A percentile compares a stretch with the other conserved stretches of the same genome.
phyloP scores from a whole-genome alignment of 2,113 vertebrate genomes.

The Paramormyrops kingsleyae region DNA sequence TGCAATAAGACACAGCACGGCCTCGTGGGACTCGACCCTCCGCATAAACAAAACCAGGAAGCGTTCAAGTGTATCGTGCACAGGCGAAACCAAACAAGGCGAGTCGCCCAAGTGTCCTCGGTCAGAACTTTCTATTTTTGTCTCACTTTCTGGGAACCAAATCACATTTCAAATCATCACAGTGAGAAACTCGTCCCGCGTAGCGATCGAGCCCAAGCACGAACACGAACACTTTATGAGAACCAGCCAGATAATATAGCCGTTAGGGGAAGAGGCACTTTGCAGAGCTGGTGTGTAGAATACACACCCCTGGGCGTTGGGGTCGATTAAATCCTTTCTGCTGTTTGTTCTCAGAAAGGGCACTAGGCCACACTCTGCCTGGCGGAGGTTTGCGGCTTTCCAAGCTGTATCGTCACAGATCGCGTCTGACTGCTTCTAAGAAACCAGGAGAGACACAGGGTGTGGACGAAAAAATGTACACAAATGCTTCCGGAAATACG shows the following conservation, averaged over 20 bases:
- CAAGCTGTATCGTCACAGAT: neutral
- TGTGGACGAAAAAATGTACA: neutral
- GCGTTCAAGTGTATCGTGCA: neutral
- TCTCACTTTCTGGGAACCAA: neutral
- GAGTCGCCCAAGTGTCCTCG: neutral
- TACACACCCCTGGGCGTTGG: conserved; percentile 26
- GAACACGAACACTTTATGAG: neutral
- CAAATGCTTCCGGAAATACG: neutral
- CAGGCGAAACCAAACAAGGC: neutral
- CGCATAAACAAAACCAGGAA: neutral
- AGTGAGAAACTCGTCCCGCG: neutral
- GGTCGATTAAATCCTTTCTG: conserved; percentile 22
- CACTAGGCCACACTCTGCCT: neutral
- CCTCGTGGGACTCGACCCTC: neutral
- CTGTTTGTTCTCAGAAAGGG: conserved; percentile 41
- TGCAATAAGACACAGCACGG: neutral
- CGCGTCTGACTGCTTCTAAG: neutral
- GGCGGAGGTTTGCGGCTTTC: neutral
- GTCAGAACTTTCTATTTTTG: neutral
- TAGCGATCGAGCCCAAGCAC: neutral
- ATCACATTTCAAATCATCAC: neutral
- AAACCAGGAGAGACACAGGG: neutral
- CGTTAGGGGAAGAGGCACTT: neutral
- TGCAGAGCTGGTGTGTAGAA: neutral
- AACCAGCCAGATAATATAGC: neutral